Evolutionary conservation across 1,140 invertebrate genomes (phyloP).

Genomic region (Halictus rubicundus): DNA sequence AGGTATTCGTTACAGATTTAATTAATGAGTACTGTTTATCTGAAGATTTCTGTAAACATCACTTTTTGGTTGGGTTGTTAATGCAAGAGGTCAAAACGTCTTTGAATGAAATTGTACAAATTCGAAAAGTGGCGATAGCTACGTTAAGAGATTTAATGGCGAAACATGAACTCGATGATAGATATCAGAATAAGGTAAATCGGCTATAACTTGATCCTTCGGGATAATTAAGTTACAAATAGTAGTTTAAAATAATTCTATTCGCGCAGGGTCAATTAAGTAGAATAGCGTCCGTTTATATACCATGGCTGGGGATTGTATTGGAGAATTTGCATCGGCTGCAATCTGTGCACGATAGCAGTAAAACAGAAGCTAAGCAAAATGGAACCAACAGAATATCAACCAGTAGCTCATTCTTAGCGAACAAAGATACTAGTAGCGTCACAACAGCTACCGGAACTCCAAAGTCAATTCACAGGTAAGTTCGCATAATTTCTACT

Average conservation of each 20-base stretch:
- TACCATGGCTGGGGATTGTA: constrained; percentile 93
- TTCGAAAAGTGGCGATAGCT: constrained; percentile 88
- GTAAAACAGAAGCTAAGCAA: constrained; percentile 71
- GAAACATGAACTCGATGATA: constrained; percentile 96
- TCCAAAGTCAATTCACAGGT: constrained; percentile 78
- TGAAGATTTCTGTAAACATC: constrained; percentile 93
- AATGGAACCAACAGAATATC: constrained; percentile 80
- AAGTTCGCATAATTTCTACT: constrained; percentile 52
- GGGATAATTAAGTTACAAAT: neutral
- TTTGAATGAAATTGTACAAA: constrained; percentile 90
- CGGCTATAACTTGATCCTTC: neutral
- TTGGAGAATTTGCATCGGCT: constrained; percentile 89
- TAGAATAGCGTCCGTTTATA: constrained; percentile 93
- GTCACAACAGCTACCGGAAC: constrained; percentile 71
- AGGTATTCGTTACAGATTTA: constrained; percentile 78
- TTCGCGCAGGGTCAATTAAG: constrained; percentile 87
- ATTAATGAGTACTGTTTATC: constrained; percentile 83
- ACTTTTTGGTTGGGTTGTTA: constrained; percentile 92
- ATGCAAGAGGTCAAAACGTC: constrained; percentile 89
- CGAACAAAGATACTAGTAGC: constrained; percentile 59
- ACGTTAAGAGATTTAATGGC: constrained; percentile 92
- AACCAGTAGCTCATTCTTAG: constrained; percentile 78
- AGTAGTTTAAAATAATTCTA: constrained; percentile 9
- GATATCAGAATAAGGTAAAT: constrained; percentile 87
- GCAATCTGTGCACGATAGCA: constrained; percentile 74